Percentiles rank a stretch among this genome's conserved stretches.
Conservation (phyloP, 2,797 vertebrate species). For the Mycteria americana region DNA sequence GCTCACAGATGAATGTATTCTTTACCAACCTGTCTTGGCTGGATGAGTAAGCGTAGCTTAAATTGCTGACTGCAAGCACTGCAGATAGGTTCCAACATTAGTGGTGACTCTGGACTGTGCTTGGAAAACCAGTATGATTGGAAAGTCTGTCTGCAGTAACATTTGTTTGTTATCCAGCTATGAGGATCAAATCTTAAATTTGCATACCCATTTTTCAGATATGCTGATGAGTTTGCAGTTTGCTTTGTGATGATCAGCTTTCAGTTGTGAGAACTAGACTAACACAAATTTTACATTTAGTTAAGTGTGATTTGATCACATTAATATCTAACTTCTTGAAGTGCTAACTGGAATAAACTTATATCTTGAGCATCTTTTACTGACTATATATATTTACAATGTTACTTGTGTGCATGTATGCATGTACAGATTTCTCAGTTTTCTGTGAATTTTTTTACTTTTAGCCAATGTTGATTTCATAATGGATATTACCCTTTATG, state of each 20-base stretch:
- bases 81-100: not conserved
- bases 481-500: not conserved
- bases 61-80: not conserved
- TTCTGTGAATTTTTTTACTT: not conserved
- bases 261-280: not conserved
- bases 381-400: not conserved
- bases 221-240: not conserved
- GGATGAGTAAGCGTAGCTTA: not conserved
- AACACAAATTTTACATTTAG: not conserved
- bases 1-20: not conserved
- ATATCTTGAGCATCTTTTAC: not conserved
- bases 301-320: not conserved
- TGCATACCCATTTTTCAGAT: not conserved
- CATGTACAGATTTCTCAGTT: not conserved
- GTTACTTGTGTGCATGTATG: not conserved
- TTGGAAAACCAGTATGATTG: not conserved
- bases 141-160: not conserved
- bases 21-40: not conserved
- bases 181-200: not conserved
- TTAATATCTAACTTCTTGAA: not conserved
- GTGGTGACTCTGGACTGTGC: not conserved
- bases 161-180: not conserved
- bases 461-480: not conserved
- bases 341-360: not conserved
- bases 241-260: not conserved